phyloP scores from a whole-genome alignment of 1,140 invertebrate species.

The Neodiprion pinetum region DNA sequence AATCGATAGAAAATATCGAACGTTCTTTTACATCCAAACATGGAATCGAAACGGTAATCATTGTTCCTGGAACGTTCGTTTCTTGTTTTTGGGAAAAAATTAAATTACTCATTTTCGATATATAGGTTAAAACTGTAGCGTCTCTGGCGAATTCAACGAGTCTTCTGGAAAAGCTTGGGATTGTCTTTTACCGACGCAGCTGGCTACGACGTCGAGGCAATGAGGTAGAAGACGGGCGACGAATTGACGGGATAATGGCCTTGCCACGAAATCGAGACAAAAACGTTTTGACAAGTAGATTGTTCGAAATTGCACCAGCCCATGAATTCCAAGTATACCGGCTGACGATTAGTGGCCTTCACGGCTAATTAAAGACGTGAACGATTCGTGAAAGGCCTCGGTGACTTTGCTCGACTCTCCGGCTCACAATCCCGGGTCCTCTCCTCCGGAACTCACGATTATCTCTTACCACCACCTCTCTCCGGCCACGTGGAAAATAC shows the following conservation, averaged over 20 bases:
- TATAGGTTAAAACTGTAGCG: too few species aligned
- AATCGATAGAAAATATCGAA: too few species aligned
- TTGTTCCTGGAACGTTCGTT: too few species aligned
- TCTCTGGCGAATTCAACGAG: too few species aligned
- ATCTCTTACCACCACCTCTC: too few species aligned
- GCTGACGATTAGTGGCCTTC: conserved; percentile 8
- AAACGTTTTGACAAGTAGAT: conserved; percentile 14
- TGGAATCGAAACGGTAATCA: too few species aligned
- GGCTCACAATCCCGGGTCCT: not conserved
- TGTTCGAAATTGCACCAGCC: conserved; percentile 8
- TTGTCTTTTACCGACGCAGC: too few species aligned
- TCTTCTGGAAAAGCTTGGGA: too few species aligned
- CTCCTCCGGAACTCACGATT: not conserved
- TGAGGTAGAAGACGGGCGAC: not conserved
- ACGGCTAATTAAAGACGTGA: conserved; percentile 11
- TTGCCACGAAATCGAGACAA: conserved; percentile 5
- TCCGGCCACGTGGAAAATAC: too few species aligned
- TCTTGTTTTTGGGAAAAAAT: too few species aligned
- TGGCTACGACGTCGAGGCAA: not conserved
- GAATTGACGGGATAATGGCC: conserved; percentile 1
- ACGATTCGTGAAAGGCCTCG: conserved; percentile 12
- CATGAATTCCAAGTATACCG: conserved; percentile 8
- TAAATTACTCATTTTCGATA: too few species aligned
- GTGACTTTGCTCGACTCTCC: not conserved
- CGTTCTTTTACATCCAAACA: too few species aligned